Percentiles rank a stretch among this genome's conserved stretches.
phyloP scores from a whole-genome alignment of 2,888 invertebrate genomes.

The Rhopalosiphum nymphaeae region DNA sequence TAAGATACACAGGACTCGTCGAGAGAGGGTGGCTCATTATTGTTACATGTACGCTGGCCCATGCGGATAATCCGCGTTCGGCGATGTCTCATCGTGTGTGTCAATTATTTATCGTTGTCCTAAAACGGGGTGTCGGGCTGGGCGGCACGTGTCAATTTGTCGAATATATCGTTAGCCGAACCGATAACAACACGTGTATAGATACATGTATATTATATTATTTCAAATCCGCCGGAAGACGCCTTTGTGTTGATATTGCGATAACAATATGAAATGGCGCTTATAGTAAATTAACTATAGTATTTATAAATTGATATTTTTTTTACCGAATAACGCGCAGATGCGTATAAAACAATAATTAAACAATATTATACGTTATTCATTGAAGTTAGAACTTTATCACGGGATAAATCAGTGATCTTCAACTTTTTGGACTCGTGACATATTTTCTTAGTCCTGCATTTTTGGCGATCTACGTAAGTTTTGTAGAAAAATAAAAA shows the following conservation, averaged over 20 bases:
- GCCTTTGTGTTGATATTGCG: neutral
- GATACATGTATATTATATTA: neutral
- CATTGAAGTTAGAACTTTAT: too few relatives aligned
- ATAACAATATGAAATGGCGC: neutral
- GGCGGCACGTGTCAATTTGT: constrained; percentile 48
- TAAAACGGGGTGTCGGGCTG: neutral
- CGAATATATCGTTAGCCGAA: neutral
- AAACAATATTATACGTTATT: neutral
- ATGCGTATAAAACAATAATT: neutral
- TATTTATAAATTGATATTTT: too few relatives aligned
- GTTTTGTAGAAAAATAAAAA: too few relatives aligned
- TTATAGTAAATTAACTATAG: too few relatives aligned
- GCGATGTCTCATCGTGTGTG: neutral
- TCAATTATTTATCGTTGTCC: neutral
- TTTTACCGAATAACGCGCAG: too few relatives aligned
- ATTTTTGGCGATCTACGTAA: too few relatives aligned
- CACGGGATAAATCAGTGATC: too few relatives aligned
- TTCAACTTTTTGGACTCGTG: too few relatives aligned
- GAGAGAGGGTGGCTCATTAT: constrained; percentile 22
- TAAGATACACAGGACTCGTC: neutral
- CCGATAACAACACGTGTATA: neutral
- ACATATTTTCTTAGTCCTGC: too few relatives aligned
- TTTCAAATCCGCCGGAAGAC: neutral
- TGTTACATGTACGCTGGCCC: neutral
- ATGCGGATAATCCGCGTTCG: constrained; percentile 1